Evolutionary conservation across 2,113 vertebrate genomes (phyloP).

Genomic region (Myrmophylax atrothorax): DNA sequence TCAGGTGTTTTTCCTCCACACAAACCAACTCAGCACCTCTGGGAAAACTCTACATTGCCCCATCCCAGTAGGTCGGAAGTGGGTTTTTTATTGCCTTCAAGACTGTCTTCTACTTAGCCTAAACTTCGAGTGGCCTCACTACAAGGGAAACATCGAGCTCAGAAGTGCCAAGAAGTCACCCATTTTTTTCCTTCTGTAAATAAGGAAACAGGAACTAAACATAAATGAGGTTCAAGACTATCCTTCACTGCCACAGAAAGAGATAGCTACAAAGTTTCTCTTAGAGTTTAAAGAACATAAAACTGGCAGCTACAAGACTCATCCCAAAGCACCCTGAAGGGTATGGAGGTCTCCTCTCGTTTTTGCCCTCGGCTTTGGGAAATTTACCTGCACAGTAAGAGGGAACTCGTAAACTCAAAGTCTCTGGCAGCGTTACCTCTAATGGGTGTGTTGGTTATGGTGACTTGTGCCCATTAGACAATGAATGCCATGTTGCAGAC

Average conservation of each 20-base stretch:
- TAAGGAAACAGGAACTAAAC: neutral
- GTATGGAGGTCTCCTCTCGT: accelerated
- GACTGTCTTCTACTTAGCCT: neutral
- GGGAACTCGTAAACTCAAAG: neutral
- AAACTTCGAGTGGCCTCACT: neutral
- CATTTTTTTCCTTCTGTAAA: neutral
- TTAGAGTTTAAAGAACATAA: neutral
- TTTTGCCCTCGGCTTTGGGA: accelerated
- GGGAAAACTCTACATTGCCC: neutral
- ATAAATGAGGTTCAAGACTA: neutral
- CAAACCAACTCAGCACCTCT: neutral
- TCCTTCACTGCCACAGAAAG: neutral
- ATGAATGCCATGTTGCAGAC: neutral
- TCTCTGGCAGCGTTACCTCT: neutral
- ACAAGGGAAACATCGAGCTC: neutral
- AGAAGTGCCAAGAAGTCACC: neutral
- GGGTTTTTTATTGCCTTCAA: neutral
- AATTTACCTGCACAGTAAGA: neutral
- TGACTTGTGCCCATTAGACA: neutral
- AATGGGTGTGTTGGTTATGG: neutral
- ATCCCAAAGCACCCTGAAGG: neutral
- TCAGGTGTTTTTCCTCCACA: neutral
- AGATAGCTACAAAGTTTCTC: accelerated
- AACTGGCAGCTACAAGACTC: neutral
- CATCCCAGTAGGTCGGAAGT: neutral